A percentile compares a stretch with the other conserved stretches of the same genome.
phyloP scores from a whole-genome alignment of 1,140 invertebrate species.

The Tigriopus japonicus region DNA sequence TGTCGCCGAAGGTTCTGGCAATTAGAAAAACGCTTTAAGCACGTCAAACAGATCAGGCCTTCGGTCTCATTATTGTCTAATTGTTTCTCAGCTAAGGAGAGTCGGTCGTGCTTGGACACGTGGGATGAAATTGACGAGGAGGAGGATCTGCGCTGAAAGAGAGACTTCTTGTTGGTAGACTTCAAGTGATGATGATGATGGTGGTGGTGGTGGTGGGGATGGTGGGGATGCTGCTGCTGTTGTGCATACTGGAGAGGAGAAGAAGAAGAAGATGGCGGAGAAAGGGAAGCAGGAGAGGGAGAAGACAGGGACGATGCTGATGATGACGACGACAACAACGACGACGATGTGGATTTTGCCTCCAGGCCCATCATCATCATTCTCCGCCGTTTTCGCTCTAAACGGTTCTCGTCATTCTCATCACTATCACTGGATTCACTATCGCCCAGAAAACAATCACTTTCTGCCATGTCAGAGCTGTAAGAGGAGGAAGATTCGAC shows the following conservation, averaged over 20 bases:
- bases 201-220: not conserved
- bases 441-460: slow-evolving; percentile 11
- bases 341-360: not conserved
- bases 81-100: slow-evolving; percentile 13
- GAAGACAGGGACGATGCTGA: too few relatives aligned
- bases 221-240: not conserved
- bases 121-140: too few relatives aligned
- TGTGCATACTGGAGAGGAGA: too few relatives aligned
- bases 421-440: slow-evolving; percentile 13
- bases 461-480: not conserved
- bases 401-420: not conserved
- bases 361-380: not conserved
- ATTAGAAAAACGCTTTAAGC: slow-evolving; percentile 13
- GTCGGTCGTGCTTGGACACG: not conserved
- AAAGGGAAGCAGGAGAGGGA: too few relatives aligned
- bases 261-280: too few relatives aligned
- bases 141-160: too few relatives aligned
- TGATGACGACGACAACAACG: too few relatives aligned
- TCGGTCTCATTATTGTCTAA: slow-evolving; percentile 12
- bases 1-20: slow-evolving; percentile 12
- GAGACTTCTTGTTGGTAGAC: too few relatives aligned
- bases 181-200: too few relatives aligned
- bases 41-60: slow-evolving; percentile 12
- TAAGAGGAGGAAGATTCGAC: not conserved
- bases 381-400: not conserved